Evolutionary conservation across 2,113 vertebrate genomes (phyloP), one percentile per base, ranked within the genome.

Genomic region (Chamaea fasciata): DNA sequence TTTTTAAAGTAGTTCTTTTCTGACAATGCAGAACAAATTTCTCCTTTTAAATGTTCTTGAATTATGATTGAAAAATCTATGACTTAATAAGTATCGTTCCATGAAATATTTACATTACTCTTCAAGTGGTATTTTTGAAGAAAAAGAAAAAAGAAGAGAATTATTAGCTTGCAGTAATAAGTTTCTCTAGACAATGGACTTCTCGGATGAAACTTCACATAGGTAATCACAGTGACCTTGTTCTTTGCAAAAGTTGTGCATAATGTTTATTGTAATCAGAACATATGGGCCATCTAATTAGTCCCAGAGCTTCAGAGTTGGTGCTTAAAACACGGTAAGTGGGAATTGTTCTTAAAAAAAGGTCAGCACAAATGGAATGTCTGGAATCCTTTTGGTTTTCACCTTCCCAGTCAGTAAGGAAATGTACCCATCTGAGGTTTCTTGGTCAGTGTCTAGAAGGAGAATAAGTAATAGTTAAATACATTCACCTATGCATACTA

Each of bases 231-330:
- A 57, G 44, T 74, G 88, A 90, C 88, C 79, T 94, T 88, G 81
- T 39, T 89, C 57, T 78, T 92, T 90, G 57, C 8, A 77, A 41
- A 85, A 88, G 15, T 84, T 90, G 18, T 82, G 53, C 69, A 68
- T 78, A 78, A 63, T 75, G 28, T 94, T 87, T 94, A 62, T 47
- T 59, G 42, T 62, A 95, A 91, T 88, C 63, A 77, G 70, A 90
- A 46, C 84, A 91, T 89, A 87, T 53, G 71, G 87, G 60, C 50
- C 21, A 65, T 26, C 67, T 95, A 95, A 92, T 97, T 95, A 94
- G 75, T 94, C 78, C 94, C 91, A 90, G 47, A 74, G 81, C 93
- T 95, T 87, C 82, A 24, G 56, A 92, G 30, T 2, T 57, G 49
- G 22, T 82, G 28, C 31, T 89, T 91, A 91, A 95, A 95, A 79